phyloP scores from a whole-genome alignment of 2,113 vertebrate genomes.

The Columba livia region DNA sequence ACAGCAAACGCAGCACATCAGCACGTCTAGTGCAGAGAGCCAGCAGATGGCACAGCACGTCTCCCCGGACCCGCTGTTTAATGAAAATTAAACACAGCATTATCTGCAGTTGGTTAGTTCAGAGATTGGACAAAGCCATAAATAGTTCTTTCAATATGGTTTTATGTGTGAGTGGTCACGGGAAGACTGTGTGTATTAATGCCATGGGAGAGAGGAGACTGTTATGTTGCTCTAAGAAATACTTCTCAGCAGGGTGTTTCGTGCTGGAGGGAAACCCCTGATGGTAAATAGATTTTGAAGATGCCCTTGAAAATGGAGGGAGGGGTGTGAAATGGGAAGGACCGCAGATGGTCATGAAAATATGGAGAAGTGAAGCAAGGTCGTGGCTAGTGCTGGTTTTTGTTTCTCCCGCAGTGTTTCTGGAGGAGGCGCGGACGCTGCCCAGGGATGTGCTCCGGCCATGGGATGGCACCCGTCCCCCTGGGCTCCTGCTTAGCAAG shows the following conservation, averaged over 20 bases:
- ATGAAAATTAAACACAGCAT: not conserved
- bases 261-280: not conserved
- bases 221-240: not conserved
- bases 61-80: fast-evolving
- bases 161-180: not conserved
- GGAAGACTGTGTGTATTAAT: not conserved
- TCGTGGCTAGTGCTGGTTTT: not conserved
- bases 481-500: not conserved
- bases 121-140: not conserved
- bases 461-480: not conserved
- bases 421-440: not conserved
- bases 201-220: fast-evolving
- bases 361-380: not conserved
- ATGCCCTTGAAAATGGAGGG: fast-evolving
- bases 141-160: fast-evolving
- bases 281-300: not conserved
- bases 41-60: not conserved
- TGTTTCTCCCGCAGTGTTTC: not conserved
- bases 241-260: not conserved
- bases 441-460: not conserved
- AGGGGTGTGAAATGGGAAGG: fast-evolving
- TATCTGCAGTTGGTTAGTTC: not conserved
- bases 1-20: fast-evolving
- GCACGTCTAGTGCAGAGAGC: fast-evolving
- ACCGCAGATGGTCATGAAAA: not conserved